Evolutionary conservation across 1,140 invertebrate genomes (phyloP), one percentile per base, ranked within the genome.

Genomic region (Drosophila simulans): DNA sequence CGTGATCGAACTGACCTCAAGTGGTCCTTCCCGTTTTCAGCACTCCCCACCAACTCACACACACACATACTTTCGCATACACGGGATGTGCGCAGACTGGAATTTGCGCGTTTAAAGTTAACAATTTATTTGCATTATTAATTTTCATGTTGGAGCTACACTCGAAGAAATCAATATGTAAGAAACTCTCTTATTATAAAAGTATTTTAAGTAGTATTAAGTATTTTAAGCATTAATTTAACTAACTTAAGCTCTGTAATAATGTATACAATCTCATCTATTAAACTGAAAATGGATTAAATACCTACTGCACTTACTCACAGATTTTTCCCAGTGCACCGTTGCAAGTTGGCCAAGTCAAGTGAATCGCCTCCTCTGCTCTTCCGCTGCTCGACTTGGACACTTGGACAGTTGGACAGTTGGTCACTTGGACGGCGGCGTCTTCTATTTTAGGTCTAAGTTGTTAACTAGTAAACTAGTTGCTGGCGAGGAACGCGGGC

Each of bases 61-160:
- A 46, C 13, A 57, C 40, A 42, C 63, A 72, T 43, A 58, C 52
- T 39, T 27, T 10, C 17, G 39, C 49, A 54, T 46, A 56, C 45
- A 40, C 43, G 57, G 35, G 39, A 53, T 39, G 39, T 55, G 37
- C 27, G 54, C 55, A 65, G 73, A 53, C 79, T 83, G 84, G 85
- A 89, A 90, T 89, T 80, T 84, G 84, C 73, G 64, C 84, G 73
- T 77, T 83, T 70, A 83, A 76, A 86, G 76, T 90, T 90, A 89
- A 89, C 85, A 84, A 84, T 89, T 89, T 89, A 89, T 89, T 89
- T 90, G 84, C 84, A 89, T 89, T 89, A 90, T 89, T 89, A 84
- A 89, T 89, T 89, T 89, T 84, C 77, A 89, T 85, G 80, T 88
- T 84, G 80, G 34, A 71, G 43, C 64, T 71, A 68, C 65, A 65